phyloP scores from a whole-genome alignment of 2,888 invertebrate genomes.

The Tipula vernalis region DNA sequence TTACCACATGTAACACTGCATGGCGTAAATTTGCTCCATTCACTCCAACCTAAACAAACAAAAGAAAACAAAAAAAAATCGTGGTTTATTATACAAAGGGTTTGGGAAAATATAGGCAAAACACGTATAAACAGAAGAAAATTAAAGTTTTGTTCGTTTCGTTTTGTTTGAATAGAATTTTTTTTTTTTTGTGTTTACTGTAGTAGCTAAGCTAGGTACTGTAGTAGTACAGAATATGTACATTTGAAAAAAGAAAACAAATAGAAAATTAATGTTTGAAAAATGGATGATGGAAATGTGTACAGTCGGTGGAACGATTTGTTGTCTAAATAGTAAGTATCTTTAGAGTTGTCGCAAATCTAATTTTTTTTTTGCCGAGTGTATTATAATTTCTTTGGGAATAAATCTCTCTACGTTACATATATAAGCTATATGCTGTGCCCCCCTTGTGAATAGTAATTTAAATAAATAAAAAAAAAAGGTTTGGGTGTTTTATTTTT shows the following conservation, averaged over 20 bases:
- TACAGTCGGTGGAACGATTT: background rate
- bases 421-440: background rate
- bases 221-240: background rate
- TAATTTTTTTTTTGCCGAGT: background rate
- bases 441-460: background rate
- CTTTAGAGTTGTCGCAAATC: background rate
- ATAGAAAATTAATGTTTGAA: background rate
- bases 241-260: background rate
- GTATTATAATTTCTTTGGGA: background rate
- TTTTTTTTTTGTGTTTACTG: background rate
- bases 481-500: background rate
- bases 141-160: background rate
- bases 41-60: constrained; percentile 30
- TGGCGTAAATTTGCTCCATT: constrained; percentile 35
- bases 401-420: background rate
- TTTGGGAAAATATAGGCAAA: background rate
- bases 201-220: background rate
- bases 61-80: background rate
- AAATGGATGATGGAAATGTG: background rate
- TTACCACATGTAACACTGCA: constrained; percentile 36
- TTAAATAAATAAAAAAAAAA: background rate
- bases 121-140: background rate
- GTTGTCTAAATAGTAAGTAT: background rate
- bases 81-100: background rate
- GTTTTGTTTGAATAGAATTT: background rate